Conservation (phyloP, 2,113 vertebrate species). For the Ptychochromis oligacanthus region DNA sequence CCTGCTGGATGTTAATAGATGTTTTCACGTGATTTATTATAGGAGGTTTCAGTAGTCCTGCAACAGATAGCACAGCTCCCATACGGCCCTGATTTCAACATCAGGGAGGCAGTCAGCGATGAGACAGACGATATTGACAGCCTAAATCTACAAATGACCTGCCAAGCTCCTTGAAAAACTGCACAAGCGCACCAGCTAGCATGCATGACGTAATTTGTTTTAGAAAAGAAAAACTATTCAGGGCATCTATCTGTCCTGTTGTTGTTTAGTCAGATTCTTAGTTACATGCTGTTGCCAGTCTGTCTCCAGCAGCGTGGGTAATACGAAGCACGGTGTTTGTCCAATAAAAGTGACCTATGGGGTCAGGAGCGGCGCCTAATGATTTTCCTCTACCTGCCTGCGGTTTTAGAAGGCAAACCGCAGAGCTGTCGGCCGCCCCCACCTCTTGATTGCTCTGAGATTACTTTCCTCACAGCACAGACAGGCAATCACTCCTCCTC, state of each 20-base stretch:
- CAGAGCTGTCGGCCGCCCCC: conserved; percentile 58
- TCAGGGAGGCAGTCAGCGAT: background rate
- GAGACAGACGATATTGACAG: background rate
- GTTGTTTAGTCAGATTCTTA: conserved; percentile 30
- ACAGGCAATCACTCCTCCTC: conserved; percentile 71
- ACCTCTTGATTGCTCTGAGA: conserved; percentile 75
- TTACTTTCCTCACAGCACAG: conserved; percentile 71
- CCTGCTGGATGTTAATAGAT: background rate
- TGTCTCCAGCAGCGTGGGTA: conserved; percentile 44
- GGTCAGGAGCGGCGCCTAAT: conserved; percentile 66
- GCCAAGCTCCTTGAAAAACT: background rate
- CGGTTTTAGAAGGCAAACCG: conserved; percentile 60
- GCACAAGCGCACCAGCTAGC: background rate
- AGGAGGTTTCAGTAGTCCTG: background rate
- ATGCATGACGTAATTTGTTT: conserved; percentile 4
- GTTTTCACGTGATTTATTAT: background rate
- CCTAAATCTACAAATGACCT: background rate
- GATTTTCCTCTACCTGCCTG: conserved; percentile 70
- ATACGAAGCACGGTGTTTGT: conserved; percentile 63
- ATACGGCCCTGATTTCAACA: background rate
- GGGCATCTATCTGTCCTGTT: background rate
- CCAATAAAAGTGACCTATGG: conserved; percentile 76
- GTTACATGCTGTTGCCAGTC: conserved; percentile 20
- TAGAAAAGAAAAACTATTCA: background rate
- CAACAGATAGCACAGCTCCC: background rate